These are phyloP conservation scores for Lithobates sylvaticus DNA, from an alignment of 2,797 vertebrate species.

Conservation along the genomic window DNA sequence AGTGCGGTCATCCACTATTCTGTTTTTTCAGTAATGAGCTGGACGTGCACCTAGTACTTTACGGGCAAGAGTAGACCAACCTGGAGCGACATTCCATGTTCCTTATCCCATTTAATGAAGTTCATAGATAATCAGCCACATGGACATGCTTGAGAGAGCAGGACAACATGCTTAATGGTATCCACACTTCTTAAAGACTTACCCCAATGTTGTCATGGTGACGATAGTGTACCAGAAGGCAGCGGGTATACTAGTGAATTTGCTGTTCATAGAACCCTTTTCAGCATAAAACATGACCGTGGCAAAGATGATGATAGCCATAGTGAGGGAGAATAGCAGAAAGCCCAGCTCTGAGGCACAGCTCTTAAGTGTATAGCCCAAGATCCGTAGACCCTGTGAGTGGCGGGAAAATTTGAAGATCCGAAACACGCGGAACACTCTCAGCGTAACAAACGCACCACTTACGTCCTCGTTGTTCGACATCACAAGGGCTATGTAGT, in stretches of 20 bases:
- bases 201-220: slow-evolving; percentile 99
- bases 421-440: slow-evolving; percentile 95
- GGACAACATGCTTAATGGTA: not conserved
- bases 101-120: not conserved
- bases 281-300: slow-evolving; percentile 98
- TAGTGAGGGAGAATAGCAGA: slow-evolving; percentile 95
- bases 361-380: slow-evolving; percentile 95
- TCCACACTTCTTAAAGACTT: slow-evolving; percentile 70
- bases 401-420: slow-evolving; percentile 99
- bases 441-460: slow-evolving; percentile 94
- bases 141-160: not conserved
- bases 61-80: too few relatives aligned
- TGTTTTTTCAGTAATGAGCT: too few relatives aligned
- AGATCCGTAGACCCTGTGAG: slow-evolving; percentile 93
- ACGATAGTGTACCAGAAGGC: slow-evolving; percentile 99
- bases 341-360: slow-evolving; percentile 96
- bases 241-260: slow-evolving; percentile 97
- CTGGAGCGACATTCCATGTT: too few relatives aligned
- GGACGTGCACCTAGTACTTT: too few relatives aligned
- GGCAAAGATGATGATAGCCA: slow-evolving; percentile 98
- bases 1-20: too few relatives aligned
- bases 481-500: slow-evolving; percentile 96
- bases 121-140: not conserved
- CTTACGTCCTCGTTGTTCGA: slow-evolving; percentile 97
- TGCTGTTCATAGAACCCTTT: slow-evolving; percentile 91